Evolutionary conservation across 2,888 invertebrate genomes (phyloP).

Genomic region (Prenolepis imparis): DNA sequence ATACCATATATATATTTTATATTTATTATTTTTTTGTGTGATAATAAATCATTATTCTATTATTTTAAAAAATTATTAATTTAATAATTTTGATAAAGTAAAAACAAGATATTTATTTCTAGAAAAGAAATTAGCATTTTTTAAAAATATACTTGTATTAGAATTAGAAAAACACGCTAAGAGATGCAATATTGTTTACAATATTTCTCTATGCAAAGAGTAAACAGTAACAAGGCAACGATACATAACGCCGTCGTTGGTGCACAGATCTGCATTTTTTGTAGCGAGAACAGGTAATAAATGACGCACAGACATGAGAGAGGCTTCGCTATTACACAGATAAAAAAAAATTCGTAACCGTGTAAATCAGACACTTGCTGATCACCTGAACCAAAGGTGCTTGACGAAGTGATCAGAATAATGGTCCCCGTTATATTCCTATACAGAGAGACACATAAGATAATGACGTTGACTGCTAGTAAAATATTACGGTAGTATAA

Average conservation of each 20-base stretch:
- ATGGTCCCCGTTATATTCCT: constrained; percentile 5
- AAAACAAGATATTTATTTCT: neutral
- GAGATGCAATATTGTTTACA: neutral
- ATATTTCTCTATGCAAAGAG: neutral
- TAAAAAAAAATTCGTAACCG: neutral
- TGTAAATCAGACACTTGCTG: neutral
- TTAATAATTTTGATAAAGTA: neutral
- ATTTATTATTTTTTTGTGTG: neutral
- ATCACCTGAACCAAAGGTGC: neutral
- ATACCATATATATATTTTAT: no score
- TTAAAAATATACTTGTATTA: neutral
- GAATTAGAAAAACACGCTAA: neutral
- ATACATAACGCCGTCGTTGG: neutral
- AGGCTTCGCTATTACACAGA: neutral
- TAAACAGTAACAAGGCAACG: neutral
- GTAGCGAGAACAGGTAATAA: neutral
- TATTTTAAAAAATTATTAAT: neutral
- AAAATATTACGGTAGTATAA: constrained; percentile 7
- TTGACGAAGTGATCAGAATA: neutral
- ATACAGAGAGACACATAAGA: neutral
- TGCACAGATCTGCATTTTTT: neutral
- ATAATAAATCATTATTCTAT: neutral
- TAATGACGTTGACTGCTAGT: constrained; percentile 16
- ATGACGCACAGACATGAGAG: neutral
- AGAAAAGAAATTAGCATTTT: neutral